Percentiles rank a stretch among this genome's conserved stretches.
These are phyloP conservation scores for Epistrophe grossulariae DNA, from an alignment of 2,888 invertebrate genomes.

Conservation along the genomic window DNA sequence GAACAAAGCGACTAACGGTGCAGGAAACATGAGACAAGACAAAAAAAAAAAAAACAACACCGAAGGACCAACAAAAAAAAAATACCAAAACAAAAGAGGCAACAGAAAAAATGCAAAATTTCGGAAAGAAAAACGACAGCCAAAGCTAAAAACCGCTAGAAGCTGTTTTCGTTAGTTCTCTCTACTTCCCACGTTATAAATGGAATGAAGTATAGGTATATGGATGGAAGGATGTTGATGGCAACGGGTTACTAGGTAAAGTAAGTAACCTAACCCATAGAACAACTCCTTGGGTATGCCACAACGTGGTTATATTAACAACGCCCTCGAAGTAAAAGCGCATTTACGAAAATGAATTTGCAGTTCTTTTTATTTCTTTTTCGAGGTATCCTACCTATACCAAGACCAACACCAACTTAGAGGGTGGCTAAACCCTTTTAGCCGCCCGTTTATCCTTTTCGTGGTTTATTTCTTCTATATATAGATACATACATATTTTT, in stretches of 20 bases:
- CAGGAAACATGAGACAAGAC: constrained; percentile 10
- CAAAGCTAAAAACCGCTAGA: constrained; percentile 52
- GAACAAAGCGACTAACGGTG: constrained; percentile 45
- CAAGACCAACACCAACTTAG: background rate
- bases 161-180: constrained; percentile 59
- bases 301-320: constrained; percentile 61
- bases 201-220: background rate
- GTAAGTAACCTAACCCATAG: constrained; percentile 43
- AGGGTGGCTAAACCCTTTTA: constrained; percentile 40
- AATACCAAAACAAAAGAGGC: constrained; percentile 5
- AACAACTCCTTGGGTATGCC: constrained; percentile 47
- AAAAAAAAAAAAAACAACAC: background rate
- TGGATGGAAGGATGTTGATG: background rate
- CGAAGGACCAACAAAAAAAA: background rate
- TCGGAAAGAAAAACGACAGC: constrained; percentile 41
- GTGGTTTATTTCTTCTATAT: constrained; percentile 7
- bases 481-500: too few species aligned
- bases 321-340: constrained; percentile 65
- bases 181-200: constrained; percentile 3
- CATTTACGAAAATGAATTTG: constrained; percentile 66
- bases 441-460: constrained; percentile 39
- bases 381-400: background rate
- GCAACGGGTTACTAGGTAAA: constrained; percentile 49
- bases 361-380: constrained; percentile 38
- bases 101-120: constrained; percentile 38